Conservation (phyloP, 2,113 vertebrate species). For the Caloenas nicobarica region DNA sequence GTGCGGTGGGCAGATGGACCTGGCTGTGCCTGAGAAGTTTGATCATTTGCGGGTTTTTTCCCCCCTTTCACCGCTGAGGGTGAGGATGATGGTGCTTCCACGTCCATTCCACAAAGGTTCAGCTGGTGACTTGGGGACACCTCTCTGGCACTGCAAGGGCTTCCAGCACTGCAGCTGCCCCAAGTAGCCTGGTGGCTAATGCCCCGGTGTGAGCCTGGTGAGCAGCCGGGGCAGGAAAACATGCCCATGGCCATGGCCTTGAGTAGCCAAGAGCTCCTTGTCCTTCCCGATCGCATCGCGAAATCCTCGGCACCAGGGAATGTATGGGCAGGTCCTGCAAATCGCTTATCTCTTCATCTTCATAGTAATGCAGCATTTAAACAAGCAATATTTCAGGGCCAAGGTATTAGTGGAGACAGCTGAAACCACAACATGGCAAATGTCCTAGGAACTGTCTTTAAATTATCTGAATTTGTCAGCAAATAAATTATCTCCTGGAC, state of each 20-base stretch:
- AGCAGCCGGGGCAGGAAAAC: neutral
- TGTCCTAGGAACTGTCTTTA: conserved; percentile 51
- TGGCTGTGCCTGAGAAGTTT: neutral
- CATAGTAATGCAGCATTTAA: neutral
- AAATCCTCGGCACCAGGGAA: neutral
- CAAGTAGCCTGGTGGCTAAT: neutral
- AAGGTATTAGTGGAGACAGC: conserved; percentile 34
- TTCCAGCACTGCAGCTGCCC: neutral
- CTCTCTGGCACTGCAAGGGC: neutral
- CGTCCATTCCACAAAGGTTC: neutral
- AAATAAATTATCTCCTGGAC: conserved; percentile 36
- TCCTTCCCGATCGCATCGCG: neutral
- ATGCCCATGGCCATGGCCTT: fast-evolving
- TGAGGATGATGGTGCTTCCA: neutral
- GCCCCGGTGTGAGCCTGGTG: neutral
- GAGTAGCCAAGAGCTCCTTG: neutral
- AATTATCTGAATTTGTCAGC: conserved; percentile 56
- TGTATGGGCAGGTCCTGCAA: neutral
- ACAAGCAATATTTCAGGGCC: conserved; percentile 36
- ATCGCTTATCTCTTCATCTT: conserved; percentile 34
- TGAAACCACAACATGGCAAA: conserved; percentile 19
- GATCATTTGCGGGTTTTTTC: fast-evolving
- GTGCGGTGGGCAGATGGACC: neutral
- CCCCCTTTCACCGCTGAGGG: neutral
- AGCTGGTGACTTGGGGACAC: neutral